Evolutionary conservation across 2,113 vertebrate genomes (phyloP), one percentile per base, ranked within the genome.

Genomic region (Lathamus discolor): DNA sequence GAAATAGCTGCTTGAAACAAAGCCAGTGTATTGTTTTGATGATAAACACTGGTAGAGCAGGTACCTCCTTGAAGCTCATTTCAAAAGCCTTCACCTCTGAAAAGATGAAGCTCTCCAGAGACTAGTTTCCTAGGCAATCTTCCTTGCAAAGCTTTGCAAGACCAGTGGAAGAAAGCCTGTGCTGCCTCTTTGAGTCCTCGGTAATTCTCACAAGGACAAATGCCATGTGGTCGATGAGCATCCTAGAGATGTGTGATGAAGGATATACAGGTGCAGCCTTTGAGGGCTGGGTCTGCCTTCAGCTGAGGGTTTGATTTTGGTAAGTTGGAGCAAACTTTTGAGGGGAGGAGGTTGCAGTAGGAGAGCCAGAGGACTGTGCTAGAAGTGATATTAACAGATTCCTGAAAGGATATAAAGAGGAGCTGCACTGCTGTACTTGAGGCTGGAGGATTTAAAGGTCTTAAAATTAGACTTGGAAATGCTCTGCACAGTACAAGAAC

Each of bases 401-500:
- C 37, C n/a, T 80, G 51, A 63, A 49, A 88, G 59, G 25, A 23
- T 69, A 19, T 35, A 57, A 78, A 78, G 18, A 86, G 31, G 64
- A 41, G 46, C 39, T 91, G 33, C 46, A 17, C 55, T 69, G 29
- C 66, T 61, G 51, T 70, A 44, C 62, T 59, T 77, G 57, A 92
- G 35, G 37, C 8, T 90, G 72, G 37, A 92, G 52, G 90, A 94
- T 43, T 70, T 23, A 86, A 81, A 83, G 49, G 17, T 81, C 61
- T 72, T 72, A 78, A 78, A 41, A 70, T 78, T 86, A 88, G 29
- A 67, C 62, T 90, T 94, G 88, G 69, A 95, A 95, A 61, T 94
- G 62, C 2, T 0, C 77, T 77, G 62, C 39, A 41, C 0, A 1
- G 19, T 72, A 44, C 55, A 49, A 78, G 69, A 88, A 62, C 61